Percentiles rank a stretch among this genome's conserved stretches.
These are phyloP conservation scores for Hymenochirus boettgeri DNA, from an alignment of 2,113 vertebrate genomes.

Conservation along the genomic window DNA sequence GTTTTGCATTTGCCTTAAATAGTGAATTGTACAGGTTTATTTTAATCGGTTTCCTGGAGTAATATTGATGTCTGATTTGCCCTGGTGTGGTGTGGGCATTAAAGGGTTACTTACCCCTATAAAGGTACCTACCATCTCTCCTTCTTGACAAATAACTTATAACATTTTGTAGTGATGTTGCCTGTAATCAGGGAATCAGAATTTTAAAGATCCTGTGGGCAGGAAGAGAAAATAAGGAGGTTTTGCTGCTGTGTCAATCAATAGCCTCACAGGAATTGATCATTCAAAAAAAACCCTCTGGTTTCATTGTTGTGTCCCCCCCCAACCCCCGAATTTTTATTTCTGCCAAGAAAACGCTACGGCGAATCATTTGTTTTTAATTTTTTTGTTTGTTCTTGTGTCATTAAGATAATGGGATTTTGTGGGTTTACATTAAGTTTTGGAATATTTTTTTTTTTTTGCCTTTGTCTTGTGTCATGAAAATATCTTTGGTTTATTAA, in stretches of 20 bases:
- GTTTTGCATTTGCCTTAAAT: no score
- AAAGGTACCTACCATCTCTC: slow-evolving; percentile 37
- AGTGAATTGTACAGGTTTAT: no score
- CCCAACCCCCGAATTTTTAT: no score
- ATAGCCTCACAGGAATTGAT: slow-evolving; percentile 47
- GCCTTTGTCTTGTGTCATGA: no score
- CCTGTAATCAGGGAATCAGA: slow-evolving; percentile 55
- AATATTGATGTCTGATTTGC: no score
- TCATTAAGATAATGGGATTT: no score
- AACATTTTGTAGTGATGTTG: slow-evolving; percentile 49
- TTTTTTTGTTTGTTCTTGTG: slow-evolving; percentile 16
- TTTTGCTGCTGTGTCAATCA: slow-evolving; percentile 47
- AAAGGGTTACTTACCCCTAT: slow-evolving; percentile 30
- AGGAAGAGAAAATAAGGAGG: slow-evolving; percentile 47
- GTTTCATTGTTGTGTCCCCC: slow-evolving; percentile 12
- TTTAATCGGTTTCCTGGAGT: no score
- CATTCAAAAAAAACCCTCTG: slow-evolving; percentile 40
- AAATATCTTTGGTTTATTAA: no score
- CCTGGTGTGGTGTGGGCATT: no score
- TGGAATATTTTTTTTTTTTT: no score
- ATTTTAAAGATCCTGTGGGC: slow-evolving; percentile 50
- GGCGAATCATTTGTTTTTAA: slow-evolving; percentile 21
- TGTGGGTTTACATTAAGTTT: no score
- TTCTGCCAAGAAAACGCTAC: no score
- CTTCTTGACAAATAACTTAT: slow-evolving; percentile 50